A percentile compares a stretch with the other conserved stretches of the same genome.
These are phyloP conservation scores for Eurytoma adleriae DNA, from an alignment of 2,888 invertebrate species.

Conservation along the genomic window DNA sequence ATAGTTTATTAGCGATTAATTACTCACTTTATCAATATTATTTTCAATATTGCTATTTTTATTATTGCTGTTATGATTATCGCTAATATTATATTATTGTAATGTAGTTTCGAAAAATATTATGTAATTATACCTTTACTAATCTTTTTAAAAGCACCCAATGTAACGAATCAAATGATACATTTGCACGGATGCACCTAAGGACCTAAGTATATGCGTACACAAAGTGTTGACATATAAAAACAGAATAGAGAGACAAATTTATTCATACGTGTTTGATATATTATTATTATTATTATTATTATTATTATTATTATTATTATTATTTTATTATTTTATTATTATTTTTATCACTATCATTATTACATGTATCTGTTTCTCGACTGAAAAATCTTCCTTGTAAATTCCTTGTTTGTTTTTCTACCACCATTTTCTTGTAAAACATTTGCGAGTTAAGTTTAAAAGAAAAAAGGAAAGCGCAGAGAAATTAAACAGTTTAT, in stretches of 20 bases:
- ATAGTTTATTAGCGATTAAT: slow-evolving; percentile 55
- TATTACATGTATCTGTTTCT: slow-evolving; percentile 46
- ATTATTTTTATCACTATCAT: slow-evolving; percentile 49
- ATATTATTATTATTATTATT: slow-evolving; percentile 59
- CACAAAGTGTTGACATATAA: slow-evolving; percentile 43
- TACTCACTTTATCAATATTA: slow-evolving; percentile 61
- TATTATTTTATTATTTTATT: slow-evolving; percentile 28
- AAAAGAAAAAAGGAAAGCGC: slow-evolving; percentile 39
- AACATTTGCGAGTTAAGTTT: slow-evolving; percentile 38
- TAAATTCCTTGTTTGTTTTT: slow-evolving; percentile 49
- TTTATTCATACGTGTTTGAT: slow-evolving; percentile 66
- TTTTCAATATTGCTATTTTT: slow-evolving; percentile 56
- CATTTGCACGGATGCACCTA: slow-evolving; percentile 53
- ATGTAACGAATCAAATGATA: slow-evolving; percentile 55
- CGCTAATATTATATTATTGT: slow-evolving; percentile 58
- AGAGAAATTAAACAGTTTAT: slow-evolving; percentile 45
- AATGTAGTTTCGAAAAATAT: slow-evolving; percentile 49
- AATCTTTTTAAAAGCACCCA: slow-evolving; percentile 63
- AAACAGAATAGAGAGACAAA: slow-evolving; percentile 53
- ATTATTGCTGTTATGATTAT: slow-evolving; percentile 66
- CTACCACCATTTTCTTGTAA: slow-evolving; percentile 42
- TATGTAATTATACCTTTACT: slow-evolving; percentile 61
- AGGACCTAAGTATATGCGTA: slow-evolving; percentile 4
- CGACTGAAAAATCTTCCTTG: slow-evolving; percentile 52
- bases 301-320: slow-evolving; percentile 47